Percentiles rank a stretch among this genome's conserved stretches.
These are phyloP conservation scores for Poecilia picta DNA, from an alignment of 2,797 vertebrate species.

Conservation along the genomic window DNA sequence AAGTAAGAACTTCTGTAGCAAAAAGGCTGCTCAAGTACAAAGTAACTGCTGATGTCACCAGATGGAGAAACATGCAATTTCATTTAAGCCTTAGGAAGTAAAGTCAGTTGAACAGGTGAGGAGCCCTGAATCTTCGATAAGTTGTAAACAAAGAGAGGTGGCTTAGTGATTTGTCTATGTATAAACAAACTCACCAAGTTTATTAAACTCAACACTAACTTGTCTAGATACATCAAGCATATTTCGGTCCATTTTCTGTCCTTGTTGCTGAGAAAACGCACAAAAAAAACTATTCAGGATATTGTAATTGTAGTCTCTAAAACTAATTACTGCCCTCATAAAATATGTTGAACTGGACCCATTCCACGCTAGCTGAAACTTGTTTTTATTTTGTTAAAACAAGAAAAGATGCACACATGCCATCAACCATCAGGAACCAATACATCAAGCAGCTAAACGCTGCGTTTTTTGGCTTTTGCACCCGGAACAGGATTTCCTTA, in stretches of 20 bases:
- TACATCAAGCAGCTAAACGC: slow-evolving; percentile 10
- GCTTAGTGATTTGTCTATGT: not conserved
- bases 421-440: slow-evolving; percentile 4
- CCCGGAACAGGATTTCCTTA: too few relatives aligned
- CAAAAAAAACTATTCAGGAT: not conserved
- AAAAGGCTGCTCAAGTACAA: not conserved
- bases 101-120: not conserved
- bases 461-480: not conserved
- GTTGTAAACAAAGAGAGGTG: not conserved
- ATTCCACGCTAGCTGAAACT: not conserved
- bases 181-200: not conserved
- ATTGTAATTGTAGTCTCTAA: not conserved
- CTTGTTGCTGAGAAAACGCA: not conserved
- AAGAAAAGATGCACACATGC: slow-evolving; percentile 10
- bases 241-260: not conserved
- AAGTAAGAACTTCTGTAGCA: not conserved
- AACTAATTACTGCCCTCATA: not conserved
- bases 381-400: slow-evolving; percentile 20
- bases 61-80: not conserved
- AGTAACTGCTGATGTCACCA: not conserved
- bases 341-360: not conserved
- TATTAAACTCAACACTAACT: not conserved
- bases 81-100: not conserved
- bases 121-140: not conserved
- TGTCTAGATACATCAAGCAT: not conserved